Conservation (phyloP, 2,113 vertebrate genomes). For the Mionectes macconnelli region DNA sequence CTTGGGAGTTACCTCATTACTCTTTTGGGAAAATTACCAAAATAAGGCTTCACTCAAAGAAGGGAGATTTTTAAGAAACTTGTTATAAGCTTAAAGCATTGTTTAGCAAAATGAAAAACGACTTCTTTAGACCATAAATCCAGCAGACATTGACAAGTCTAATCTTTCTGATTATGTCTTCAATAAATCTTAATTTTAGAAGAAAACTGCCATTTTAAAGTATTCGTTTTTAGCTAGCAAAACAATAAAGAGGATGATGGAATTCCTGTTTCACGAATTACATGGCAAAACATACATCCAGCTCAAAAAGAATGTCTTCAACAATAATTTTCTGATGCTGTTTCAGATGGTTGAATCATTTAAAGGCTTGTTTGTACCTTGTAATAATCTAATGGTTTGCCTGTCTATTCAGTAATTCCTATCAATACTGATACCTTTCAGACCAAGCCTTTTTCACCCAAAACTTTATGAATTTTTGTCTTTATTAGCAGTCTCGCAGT, state of each 20-base stretch:
- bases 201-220: conserved; percentile 5
- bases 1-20: not conserved
- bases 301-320: conserved; percentile 2
- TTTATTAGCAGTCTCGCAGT: not conserved
- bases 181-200: conserved; percentile 61
- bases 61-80: not conserved
- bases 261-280: conserved; percentile 52
- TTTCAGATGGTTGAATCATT: not conserved
- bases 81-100: not conserved
- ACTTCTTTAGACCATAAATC: not conserved
- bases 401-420: not conserved
- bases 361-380: not conserved
- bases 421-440: not conserved
- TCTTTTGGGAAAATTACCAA: not conserved
- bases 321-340: conserved; percentile 18
- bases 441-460: not conserved
- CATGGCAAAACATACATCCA: not conserved
- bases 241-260: conserved; percentile 10
- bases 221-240: not conserved
- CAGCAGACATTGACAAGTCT: conserved; percentile 13
- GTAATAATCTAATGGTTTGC: not conserved
- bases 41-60: not conserved
- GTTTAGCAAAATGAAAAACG: conserved; percentile 31
- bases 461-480: not conserved
- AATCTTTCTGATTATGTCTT: conserved; percentile 52